These are phyloP conservation scores for Carcharodon carcharias DNA, from an alignment of 2,797 vertebrate species.

Conservation along the genomic window DNA sequence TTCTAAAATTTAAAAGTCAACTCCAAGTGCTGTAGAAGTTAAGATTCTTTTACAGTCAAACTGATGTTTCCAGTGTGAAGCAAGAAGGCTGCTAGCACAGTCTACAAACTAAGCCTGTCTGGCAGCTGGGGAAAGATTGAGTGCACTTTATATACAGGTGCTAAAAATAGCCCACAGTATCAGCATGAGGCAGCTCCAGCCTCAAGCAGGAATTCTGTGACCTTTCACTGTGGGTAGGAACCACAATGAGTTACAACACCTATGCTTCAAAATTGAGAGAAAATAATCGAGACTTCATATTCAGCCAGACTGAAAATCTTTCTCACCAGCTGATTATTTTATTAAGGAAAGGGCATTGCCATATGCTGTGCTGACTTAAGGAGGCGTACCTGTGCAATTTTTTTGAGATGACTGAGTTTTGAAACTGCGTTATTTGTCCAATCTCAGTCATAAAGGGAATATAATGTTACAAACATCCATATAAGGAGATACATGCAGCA, in stretches of 20 bases:
- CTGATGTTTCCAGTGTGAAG: background rate
- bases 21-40: background rate
- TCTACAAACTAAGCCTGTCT: background rate
- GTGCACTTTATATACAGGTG: slow-evolving; percentile 1
- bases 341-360: background rate
- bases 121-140: background rate
- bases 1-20: background rate
- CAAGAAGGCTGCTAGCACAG: background rate
- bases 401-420: background rate
- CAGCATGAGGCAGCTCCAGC: background rate
- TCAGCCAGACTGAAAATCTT: background rate
- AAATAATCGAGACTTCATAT: background rate
- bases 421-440: background rate
- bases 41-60: background rate
- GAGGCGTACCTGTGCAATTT: background rate
- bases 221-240: background rate
- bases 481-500: background rate
- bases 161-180: slow-evolving; percentile 5
- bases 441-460: slow-evolving; percentile 1
- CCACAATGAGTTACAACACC: background rate
- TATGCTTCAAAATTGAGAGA: background rate
- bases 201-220: background rate
- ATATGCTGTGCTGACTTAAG: background rate
- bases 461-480: background rate
- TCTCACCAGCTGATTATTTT: background rate